phyloP scores from a whole-genome alignment of 2,797 vertebrate species.

The Balearica regulorum region DNA sequence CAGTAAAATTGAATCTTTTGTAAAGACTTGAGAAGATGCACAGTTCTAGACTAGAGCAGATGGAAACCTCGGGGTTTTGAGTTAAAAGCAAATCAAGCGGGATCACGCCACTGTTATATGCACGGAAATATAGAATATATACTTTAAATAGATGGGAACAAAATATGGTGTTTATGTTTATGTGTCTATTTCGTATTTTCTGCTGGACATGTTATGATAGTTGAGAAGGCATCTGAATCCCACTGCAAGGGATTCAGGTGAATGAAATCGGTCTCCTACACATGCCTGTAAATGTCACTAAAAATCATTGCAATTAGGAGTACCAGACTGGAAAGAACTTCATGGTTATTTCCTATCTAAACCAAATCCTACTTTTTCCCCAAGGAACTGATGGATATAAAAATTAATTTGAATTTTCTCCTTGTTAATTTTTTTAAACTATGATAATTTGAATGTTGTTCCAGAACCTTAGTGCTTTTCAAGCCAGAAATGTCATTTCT shows the following conservation, averaged over 20 bases:
- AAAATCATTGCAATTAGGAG: neutral
- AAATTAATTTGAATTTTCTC: neutral
- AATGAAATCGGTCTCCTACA: accelerated
- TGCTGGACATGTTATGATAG: neutral
- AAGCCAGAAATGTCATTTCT: neutral
- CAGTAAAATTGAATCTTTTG: neutral
- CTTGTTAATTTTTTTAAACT: neutral
- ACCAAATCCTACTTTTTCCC: neutral
- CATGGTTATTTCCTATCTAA: neutral
- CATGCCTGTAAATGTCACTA: neutral
- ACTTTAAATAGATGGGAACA: neutral
- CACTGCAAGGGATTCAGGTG: neutral
- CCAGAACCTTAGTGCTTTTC: neutral
- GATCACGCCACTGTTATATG: neutral
- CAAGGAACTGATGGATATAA: neutral
- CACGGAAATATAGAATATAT: accelerated
- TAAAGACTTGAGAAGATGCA: neutral
- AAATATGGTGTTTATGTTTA: neutral
- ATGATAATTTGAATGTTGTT: neutral
- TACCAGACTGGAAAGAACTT: neutral
- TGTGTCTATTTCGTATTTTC: neutral
- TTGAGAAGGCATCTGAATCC: neutral
- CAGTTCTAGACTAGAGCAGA: neutral
- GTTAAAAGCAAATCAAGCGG: neutral
- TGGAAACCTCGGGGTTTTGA: neutral